Evolutionary conservation across 1,140 invertebrate genomes (phyloP), one percentile per base, ranked within the genome.

Genomic region (Colletes latitarsis): DNA sequence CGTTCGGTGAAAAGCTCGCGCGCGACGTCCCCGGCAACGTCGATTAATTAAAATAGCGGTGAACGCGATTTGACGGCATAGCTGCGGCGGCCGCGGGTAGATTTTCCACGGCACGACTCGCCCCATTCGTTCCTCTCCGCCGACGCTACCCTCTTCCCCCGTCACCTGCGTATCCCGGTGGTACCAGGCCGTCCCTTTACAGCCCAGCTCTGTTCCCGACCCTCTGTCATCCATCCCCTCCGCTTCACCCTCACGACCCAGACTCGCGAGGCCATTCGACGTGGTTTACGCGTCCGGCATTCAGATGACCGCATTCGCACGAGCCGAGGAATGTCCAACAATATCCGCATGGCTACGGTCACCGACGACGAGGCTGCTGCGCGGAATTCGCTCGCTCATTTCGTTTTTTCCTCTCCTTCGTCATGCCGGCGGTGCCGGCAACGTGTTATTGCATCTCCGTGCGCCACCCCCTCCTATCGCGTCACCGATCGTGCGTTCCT

Each of bases 221-320:
- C 77, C 77, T 70, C 80, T 52, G 76, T 78, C 83, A 68, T 76
- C 62, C 83, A 71, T 67, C 68, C 77, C 75, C 71, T 46, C 57
- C 82, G 6, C n/a, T 86, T 83, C 83, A 84, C 86, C n/a, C 84
- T 83, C 83, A 84, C 86, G 87, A 84, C 87, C 84, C 89, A 81
- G 89, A 89, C 89, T 90, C 90, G 88, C 84, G 86, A 88, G 86
- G 88, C 88, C 90, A 92, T 92, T 92, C 91, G 88, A 89, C 91
- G 91, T 91, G 90, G 92, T 92, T 92, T 92, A 92, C 92, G 92
- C 91, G 90, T 89, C 88, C 89, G 87, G 90, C 91, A 92, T 92
- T 92, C 91, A 90, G 90, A 92, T 92, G 91, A 92, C 92, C 92
- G 89, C 92, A 92, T 92, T 92, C 91, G 89, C 90, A 89, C 89